Percentiles rank a stretch among this genome's conserved stretches.
phyloP scores from a whole-genome alignment of 2,113 vertebrate species.

The Opisthocomus hoazin region DNA sequence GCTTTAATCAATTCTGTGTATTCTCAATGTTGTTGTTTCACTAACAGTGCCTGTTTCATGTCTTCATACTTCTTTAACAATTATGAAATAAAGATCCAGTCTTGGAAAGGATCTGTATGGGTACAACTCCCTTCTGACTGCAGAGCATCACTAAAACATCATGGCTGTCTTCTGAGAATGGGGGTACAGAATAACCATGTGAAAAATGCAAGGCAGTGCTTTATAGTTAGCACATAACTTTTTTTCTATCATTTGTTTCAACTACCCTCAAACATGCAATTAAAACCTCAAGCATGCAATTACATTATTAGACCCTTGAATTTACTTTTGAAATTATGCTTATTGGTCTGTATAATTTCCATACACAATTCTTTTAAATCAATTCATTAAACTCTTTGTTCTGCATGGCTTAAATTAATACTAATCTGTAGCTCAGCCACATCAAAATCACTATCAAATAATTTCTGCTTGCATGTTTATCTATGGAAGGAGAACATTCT shows the following conservation, averaged over 20 bases:
- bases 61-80: neutral
- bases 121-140: neutral
- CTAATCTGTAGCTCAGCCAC: neutral
- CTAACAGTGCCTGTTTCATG: neutral
- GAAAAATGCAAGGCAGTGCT: neutral
- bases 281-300: neutral
- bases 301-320: slow-evolving; percentile 20
- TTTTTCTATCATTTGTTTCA: neutral
- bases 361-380: slow-evolving; percentile 5
- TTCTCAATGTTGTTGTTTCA: neutral
- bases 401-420: neutral
- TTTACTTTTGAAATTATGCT: neutral
- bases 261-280: neutral
- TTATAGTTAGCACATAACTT: neutral
- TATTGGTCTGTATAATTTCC: slow-evolving; percentile 9
- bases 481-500: neutral
- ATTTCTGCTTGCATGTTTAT: neutral
- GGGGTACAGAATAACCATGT: neutral
- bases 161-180: neutral
- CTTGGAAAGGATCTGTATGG: neutral
- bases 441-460: neutral
- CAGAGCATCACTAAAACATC: neutral
- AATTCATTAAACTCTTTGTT: slow-evolving; percentile 9
- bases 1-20: neutral
- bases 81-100: neutral